Evolutionary conservation across 1,140 invertebrate species (phyloP).

Genomic region (Caenorhabditis brenneri): DNA sequence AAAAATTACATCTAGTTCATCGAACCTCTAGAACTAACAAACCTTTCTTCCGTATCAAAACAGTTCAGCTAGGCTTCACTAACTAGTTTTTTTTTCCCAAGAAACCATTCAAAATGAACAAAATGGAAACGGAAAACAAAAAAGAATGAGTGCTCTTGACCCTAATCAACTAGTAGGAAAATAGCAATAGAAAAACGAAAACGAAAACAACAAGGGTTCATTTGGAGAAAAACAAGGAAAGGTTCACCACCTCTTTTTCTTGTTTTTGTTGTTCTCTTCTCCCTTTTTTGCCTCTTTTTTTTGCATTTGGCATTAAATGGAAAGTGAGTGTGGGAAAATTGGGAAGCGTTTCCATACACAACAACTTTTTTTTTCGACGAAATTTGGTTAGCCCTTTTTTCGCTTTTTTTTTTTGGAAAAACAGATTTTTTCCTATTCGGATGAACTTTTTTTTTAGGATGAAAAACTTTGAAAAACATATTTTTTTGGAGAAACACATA

Average conservation of each 20-base stretch:
- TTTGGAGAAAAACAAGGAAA: background rate
- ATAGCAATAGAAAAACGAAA: background rate
- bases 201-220: too few species aligned
- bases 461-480: background rate
- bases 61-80: too few species aligned
- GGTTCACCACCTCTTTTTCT: too few species aligned
- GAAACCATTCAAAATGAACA: too few species aligned
- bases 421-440: background rate
- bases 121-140: background rate
- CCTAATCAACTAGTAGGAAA: background rate
- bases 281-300: background rate
- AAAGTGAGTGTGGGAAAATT: background rate
- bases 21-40: too few species aligned
- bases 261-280: too few species aligned
- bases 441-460: background rate
- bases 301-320: background rate
- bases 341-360: background rate
- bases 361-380: background rate
- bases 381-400: background rate
- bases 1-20: too few species aligned
- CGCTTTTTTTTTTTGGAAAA: too few species aligned
- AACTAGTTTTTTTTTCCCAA: too few species aligned
- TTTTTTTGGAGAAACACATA: too few species aligned
- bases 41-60: too few species aligned
- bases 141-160: conserved; percentile 6